phyloP scores from a whole-genome alignment of 2,888 invertebrate species.

The Laothoe populi region DNA sequence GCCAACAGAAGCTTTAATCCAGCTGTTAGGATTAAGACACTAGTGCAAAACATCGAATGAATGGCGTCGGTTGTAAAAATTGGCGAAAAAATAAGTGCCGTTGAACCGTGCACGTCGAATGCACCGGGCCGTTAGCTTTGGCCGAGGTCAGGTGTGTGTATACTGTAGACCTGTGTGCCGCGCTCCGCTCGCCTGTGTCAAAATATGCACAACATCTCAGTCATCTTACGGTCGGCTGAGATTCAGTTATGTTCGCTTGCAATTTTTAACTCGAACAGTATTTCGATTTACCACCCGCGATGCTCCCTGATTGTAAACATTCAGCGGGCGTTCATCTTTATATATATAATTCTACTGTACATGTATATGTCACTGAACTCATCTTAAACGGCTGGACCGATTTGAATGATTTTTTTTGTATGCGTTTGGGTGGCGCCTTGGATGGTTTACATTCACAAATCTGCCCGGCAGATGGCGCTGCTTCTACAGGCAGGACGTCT shows the following conservation, averaged over 20 bases:
- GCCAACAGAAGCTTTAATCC: conserved; percentile 5
- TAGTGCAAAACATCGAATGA: conserved; percentile 30
- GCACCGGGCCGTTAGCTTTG: conserved; percentile 74
- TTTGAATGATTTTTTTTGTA: no score
- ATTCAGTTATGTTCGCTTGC: conserved; percentile 10
- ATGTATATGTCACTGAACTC: no score
- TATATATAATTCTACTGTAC: no score
- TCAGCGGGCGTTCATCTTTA: no score
- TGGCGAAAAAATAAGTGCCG: conserved; percentile 70
- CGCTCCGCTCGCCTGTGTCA: conserved; percentile 36
- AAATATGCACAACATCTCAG: conserved; percentile 55
- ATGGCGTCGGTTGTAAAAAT: conserved; percentile 63
- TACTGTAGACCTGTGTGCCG: conserved; percentile 37
- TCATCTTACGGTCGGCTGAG: conserved; percentile 39
- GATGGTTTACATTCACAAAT: no score
- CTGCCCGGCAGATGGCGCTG: no score
- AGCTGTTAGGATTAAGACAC: conserved; percentile 3
- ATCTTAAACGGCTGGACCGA: no score
- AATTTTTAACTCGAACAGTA: not conserved
- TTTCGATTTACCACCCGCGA: not conserved
- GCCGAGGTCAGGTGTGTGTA: conserved; percentile 72
- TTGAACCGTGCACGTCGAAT: conserved; percentile 70
- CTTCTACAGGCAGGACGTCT: no score
- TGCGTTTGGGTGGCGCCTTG: no score
- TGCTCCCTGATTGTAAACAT: not conserved